Base-by-base conservation (phyloP, 2,113 vertebrate species). In the Oriolus oriolus region DNA sequence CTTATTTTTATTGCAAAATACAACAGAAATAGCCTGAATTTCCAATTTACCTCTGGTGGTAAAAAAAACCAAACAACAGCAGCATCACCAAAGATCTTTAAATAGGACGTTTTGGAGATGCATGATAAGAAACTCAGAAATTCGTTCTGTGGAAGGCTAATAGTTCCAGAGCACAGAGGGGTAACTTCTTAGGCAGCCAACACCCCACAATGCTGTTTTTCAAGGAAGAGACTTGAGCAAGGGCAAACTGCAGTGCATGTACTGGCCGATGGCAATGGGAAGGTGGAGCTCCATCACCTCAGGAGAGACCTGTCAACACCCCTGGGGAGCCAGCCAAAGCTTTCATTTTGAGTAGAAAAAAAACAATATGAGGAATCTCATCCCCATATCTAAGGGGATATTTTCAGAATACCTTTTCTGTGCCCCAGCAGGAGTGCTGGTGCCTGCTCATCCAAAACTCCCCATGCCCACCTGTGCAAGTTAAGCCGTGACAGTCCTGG, bases 291-390 rank as follows among this genome's bases (percentile, higher is more conserved):
- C 30, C 8, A 8, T 44, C 2, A 0, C 16, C 69, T 50, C 7
- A 1, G 33, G 5, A 86, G 31, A 80, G 23, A 28, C 4, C 3
- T 0, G 0, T 20, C 12, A 8, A n/a, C n/a, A 56, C 4, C n/a
- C 13, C 37, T 52, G 41, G 28, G 44, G 39, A 87, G 31, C 22
- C 68, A 64, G 42, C 31, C 53, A 60, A 39, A 0, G 1, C 39
- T 37, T 85, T 77, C 50, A 20, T 68, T 50, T 45, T 44, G 22
- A 60, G n/a, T 15, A 64, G 53, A 44, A 59, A 68, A 64, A 37
- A 49, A 57, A 3, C 13, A 44, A 1, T 7, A 16, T 24, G 24
- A 80, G 53, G 47, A 56, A 54, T 74, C 22, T 47, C 28, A 61
- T 71, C 42, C 39, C 28, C 2, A 3, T 30, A 33, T 52, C 42